phyloP scores from a whole-genome alignment of 2,888 invertebrate genomes.

The Rhaphigaster nebulosa region DNA sequence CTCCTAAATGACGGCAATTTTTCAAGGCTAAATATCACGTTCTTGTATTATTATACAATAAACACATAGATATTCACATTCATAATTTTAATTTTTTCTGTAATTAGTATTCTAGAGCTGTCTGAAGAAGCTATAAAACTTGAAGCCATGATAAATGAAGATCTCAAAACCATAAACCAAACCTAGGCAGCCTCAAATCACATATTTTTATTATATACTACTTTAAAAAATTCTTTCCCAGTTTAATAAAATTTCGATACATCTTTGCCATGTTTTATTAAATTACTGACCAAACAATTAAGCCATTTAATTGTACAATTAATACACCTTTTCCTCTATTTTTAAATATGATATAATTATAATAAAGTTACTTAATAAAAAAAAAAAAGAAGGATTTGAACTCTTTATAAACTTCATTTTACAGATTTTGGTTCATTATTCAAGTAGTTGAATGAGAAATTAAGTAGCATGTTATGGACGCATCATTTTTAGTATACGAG shows the following conservation, averaged over 20 bases:
- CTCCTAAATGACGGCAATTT: no score
- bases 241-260: neutral
- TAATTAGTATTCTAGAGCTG: neutral
- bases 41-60: neutral
- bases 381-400: neutral
- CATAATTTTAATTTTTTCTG: neutral
- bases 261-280: neutral
- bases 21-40: no score
- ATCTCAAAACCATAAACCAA: neutral
- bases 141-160: conserved; percentile 32
- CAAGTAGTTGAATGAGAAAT: neutral
- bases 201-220: neutral
- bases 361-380: neutral
- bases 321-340: neutral
- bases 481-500: neutral
- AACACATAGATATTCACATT: neutral
- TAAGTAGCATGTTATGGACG: neutral
- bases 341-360: neutral
- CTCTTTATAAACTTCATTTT: neutral
- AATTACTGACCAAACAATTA: neutral
- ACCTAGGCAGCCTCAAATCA: neutral
- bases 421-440: neutral
- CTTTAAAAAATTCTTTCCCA: neutral
- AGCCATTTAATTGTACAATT: neutral
- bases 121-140: conserved; percentile 25